Conservation (phyloP, 2,797 vertebrate genomes). For the Sebastiscus albofasciatus region DNA sequence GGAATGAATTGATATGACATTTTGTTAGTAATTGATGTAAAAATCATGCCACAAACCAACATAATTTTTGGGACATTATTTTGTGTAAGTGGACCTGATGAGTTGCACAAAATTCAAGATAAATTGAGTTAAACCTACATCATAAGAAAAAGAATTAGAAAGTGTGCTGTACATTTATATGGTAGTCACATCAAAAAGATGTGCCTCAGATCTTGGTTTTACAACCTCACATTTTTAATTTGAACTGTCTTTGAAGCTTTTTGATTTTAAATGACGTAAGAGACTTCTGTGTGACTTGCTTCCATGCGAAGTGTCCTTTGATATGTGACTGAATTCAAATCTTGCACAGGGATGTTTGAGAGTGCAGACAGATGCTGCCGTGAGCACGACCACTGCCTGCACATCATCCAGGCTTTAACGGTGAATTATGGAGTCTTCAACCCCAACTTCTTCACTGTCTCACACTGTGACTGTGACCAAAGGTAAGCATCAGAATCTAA, state of each 20-base stretch:
- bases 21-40: neutral
- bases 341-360: slow-evolving; percentile 79
- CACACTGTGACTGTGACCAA: slow-evolving; percentile 90
- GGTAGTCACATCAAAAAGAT: neutral
- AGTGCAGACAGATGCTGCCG: slow-evolving; percentile 88
- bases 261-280: neutral
- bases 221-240: neutral
- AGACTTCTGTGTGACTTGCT: neutral
- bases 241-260: slow-evolving; percentile 1
- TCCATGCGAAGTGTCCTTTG: neutral
- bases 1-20: neutral
- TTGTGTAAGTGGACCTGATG: neutral
- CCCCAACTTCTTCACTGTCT: slow-evolving; percentile 86
- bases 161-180: neutral
- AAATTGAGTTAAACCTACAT: neutral
- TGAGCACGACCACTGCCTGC: slow-evolving; percentile 89
- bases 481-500: slow-evolving; percentile 66
- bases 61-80: neutral
- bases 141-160: neutral
- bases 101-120: neutral
- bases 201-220: neutral
- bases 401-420: slow-evolving; percentile 83
- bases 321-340: neutral
- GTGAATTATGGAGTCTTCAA: slow-evolving; percentile 89
- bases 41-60: neutral